These are phyloP conservation scores for Setophaga kirtlandii DNA, from an alignment of 2,113 vertebrate species.

Conservation along the genomic window DNA sequence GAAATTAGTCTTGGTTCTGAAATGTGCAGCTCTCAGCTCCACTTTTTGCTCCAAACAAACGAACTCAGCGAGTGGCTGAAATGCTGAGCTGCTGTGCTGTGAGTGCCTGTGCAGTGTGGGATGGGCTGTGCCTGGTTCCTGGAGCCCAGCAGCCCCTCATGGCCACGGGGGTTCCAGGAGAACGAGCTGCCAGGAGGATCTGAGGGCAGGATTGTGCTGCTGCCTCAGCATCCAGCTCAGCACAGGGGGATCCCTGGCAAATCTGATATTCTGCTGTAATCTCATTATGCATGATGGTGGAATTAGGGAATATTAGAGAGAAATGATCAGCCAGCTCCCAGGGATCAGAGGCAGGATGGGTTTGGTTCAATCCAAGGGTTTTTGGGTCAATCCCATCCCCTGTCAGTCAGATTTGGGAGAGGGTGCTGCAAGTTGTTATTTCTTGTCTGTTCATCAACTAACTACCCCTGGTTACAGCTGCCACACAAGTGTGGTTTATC, in stretches of 20 bases:
- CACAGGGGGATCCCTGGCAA: background rate
- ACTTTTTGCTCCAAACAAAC: background rate
- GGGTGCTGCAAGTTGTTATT: background rate
- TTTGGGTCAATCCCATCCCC: background rate
- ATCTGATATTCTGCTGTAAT: background rate
- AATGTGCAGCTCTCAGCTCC: background rate
- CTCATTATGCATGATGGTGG: background rate
- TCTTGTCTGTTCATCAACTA: background rate
- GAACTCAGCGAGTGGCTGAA: background rate
- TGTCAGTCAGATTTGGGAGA: background rate
- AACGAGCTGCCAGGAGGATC: background rate
- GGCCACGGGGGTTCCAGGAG: background rate
- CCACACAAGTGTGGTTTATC: background rate
- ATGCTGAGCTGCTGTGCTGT: accelerated
- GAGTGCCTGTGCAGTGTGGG: background rate
- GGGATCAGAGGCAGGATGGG: background rate
- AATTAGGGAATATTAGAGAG: background rate
- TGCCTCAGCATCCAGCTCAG: background rate
- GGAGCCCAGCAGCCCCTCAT: background rate
- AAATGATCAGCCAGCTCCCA: background rate
- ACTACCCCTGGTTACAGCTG: accelerated
- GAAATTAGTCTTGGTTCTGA: background rate
- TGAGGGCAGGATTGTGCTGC: background rate
- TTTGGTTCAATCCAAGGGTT: background rate
- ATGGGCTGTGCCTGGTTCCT: background rate